Evolutionary conservation across 2,888 invertebrate species (phyloP), one percentile per base, ranked within the genome.

Genomic region (Pollenia griseotomentosa): DNA sequence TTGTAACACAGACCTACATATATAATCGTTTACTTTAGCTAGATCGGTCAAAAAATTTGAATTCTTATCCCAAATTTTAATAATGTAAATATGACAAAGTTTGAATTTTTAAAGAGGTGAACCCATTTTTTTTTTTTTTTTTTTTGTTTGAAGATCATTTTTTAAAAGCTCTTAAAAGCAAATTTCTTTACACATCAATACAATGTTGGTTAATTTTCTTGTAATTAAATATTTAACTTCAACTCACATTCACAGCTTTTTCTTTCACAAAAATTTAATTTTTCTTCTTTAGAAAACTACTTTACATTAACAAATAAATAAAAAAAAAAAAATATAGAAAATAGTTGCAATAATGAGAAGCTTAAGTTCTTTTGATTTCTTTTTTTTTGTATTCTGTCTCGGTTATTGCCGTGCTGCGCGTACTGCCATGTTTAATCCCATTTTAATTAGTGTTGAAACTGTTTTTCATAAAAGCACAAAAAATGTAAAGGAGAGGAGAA

Each of bases 391-490:
- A 16, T 11, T 19, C 77, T 33, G 12, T 65, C 48, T 61, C 53
- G 57, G 16, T 40, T 68, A 42, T 51, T 77, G 71, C 33, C 63
- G 51, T 66, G 51, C 74, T 55, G 59, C 73, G 81, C 51, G 73
- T 53, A 68, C 55, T 55, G 46, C 42, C 78, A 87, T 81, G 73
- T 63, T 81, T 78, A 87, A 87, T 85, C 85, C 78, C 57, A 57
- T 87, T 87, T 87, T 87, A 87, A 87, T 87, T 84, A 85, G 84
- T 78, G 87, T 65, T 85, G 87, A 78, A 82, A 70, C 23, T 78
- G 63, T 74, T 84, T 84, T 63, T 48, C 65, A 77, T 57, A 73
- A 74, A 78, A 71, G 75, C n/a, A 73, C 61, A 53, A 77, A 53
- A 53, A 23, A 33, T 33, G 33, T 33, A 33, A 33, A 33, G 33